Percentiles rank a stretch among this genome's conserved stretches.
Evolutionary conservation across 2,888 invertebrate species (phyloP).

Genomic region (Trisateles emortualis): DNA sequence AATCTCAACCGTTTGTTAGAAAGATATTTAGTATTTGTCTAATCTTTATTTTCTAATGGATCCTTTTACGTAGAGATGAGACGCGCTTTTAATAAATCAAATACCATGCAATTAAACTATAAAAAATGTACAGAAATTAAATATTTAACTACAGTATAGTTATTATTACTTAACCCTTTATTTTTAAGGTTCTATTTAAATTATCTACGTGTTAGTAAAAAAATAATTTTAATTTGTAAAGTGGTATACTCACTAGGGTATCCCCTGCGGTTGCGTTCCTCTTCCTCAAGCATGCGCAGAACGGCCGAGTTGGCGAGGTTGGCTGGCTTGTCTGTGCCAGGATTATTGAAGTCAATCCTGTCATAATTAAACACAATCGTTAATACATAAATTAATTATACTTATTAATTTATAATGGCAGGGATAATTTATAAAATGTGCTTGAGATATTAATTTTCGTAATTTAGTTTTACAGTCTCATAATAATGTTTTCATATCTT

Average conservation of each 20-base stretch:
- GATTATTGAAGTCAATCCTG: slow-evolving; percentile 93
- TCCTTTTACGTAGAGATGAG: too few species aligned
- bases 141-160: too few species aligned
- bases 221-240: background rate
- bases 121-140: too few species aligned
- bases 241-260: slow-evolving; percentile 86
- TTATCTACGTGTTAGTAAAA: background rate
- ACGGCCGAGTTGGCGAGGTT: slow-evolving; percentile 95
- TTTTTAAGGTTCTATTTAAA: background rate
- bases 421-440: background rate
- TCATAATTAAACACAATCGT: slow-evolving; percentile 55
- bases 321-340: slow-evolving; percentile 90
- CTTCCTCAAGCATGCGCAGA: slow-evolving; percentile 94
- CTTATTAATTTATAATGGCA: background rate
- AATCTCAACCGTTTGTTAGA: too few species aligned
- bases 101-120: too few species aligned
- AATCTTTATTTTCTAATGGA: too few species aligned
- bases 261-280: slow-evolving; percentile 90
- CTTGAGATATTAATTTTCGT: background rate
- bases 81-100: too few species aligned
- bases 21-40: too few species aligned
- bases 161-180: too few species aligned
- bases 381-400: background rate
- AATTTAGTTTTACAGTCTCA: background rate
- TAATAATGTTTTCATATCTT: too few species aligned